Evolutionary conservation across 2,797 vertebrate genomes (phyloP).

Genomic region (Sebastiscus albofasciatus): DNA sequence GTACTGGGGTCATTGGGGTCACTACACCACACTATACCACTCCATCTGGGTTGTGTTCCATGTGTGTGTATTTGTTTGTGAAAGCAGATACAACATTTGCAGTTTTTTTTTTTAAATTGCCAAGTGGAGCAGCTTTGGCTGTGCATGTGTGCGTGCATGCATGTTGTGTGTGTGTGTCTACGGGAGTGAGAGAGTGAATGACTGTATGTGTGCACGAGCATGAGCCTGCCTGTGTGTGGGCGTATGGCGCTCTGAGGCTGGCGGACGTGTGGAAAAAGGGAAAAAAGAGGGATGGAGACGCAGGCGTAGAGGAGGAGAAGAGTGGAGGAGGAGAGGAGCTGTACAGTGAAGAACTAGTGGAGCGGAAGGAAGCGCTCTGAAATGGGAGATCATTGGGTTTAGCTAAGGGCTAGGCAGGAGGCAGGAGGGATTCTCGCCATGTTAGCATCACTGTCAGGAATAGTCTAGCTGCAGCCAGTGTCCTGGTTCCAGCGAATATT

Average conservation of each 20-base stretch:
- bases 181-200: constrained; percentile 59
- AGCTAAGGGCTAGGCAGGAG: constrained; percentile 77
- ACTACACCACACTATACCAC: constrained; percentile 20
- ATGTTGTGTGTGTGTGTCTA: background rate
- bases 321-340: constrained; percentile 65
- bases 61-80: constrained; percentile 36
- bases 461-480: constrained; percentile 63
- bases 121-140: constrained; percentile 65
- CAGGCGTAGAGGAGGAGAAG: constrained; percentile 56
- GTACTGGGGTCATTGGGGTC: constrained; percentile 48
- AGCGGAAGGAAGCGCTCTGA: constrained; percentile 82
- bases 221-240: constrained; percentile 73
- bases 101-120: constrained; percentile 42
- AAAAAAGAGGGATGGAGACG: constrained; percentile 66
- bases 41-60: constrained; percentile 46
- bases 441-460: constrained; percentile 82
- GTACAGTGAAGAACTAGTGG: constrained; percentile 78
- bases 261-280: constrained; percentile 72
- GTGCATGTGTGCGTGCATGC: background rate
- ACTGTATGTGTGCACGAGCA: constrained; percentile 59
- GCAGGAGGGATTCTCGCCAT: constrained; percentile 81
- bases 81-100: constrained; percentile 49
- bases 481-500: constrained; percentile 56
- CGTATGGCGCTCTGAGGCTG: constrained; percentile 74
- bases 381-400: constrained; percentile 82